phyloP scores from a whole-genome alignment of 2,113 vertebrate species.

The Colistium nudipinnis region DNA sequence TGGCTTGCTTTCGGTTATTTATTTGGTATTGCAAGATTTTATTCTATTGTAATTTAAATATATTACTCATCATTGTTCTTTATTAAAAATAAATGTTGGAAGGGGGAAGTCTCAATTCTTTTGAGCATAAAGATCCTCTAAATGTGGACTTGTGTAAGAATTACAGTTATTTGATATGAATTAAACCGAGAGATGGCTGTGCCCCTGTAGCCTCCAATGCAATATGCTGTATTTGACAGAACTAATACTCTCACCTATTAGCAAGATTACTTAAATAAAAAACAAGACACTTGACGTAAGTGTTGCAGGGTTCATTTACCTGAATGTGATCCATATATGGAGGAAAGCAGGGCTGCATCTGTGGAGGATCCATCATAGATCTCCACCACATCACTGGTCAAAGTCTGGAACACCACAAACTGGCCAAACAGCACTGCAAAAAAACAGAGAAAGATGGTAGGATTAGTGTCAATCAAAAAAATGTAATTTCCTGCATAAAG shows the following conservation, averaged over 20 bases:
- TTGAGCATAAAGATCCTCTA: neutral
- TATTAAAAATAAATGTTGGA: constrained; percentile 16
- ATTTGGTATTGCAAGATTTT: constrained; percentile 21
- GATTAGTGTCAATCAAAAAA: neutral
- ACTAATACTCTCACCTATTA: constrained; percentile 1
- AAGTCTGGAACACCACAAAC: constrained; percentile 98
- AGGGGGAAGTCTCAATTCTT: neutral
- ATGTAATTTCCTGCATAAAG: neutral
- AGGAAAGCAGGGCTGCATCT: constrained; percentile 91
- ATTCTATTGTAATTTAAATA: constrained; percentile 29
- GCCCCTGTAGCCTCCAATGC: neutral
- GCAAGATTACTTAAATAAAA: neutral
- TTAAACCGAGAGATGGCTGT: neutral
- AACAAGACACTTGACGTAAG: neutral
- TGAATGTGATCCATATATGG: constrained; percentile 96
- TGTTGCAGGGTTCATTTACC: constrained; percentile 77
- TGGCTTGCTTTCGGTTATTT: constrained; percentile 30
- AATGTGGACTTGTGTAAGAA: neutral
- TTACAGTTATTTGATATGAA: constrained; percentile 20
- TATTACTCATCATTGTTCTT: constrained; percentile 16
- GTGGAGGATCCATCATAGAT: constrained; percentile 91
- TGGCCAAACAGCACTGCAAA: constrained; percentile 94
- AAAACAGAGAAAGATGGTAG: neutral
- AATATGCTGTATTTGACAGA: constrained; percentile 1
- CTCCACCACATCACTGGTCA: constrained; percentile 91